These are phyloP conservation scores for Ornithoptera priamus DNA, from an alignment of 2,888 invertebrate species.

Conservation along the genomic window DNA sequence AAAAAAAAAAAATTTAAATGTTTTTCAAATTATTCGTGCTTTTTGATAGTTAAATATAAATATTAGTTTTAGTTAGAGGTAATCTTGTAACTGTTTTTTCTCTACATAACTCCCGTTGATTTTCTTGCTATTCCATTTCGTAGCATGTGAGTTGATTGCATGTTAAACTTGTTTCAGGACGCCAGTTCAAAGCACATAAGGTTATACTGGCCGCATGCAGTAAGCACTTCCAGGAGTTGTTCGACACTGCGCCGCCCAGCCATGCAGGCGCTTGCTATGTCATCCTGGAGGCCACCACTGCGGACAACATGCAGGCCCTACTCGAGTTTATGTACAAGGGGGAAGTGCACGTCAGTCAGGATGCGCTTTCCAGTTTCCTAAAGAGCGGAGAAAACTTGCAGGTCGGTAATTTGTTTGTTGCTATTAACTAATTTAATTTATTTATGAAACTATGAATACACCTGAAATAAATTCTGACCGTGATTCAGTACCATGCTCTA, in stretches of 20 bases:
- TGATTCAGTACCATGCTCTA: no score
- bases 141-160: no score
- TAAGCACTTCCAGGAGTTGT: constrained; percentile 94
- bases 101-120: no score
- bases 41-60: no score
- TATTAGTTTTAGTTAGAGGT: no score
- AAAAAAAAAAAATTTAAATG: no score
- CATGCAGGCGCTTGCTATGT: constrained; percentile 90
- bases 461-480: no score
- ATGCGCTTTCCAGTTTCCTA: constrained; percentile 93
- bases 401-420: constrained; percentile 61
- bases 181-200: constrained; percentile 94
- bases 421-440: no score
- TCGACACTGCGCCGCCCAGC: constrained; percentile 91
- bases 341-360: constrained; percentile 95
- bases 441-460: no score
- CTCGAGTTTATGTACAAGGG: constrained; percentile 97
- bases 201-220: constrained; percentile 95
- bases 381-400: constrained; percentile 95
- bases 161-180: constrained; percentile 79
- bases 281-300: constrained; percentile 93
- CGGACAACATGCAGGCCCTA: constrained; percentile 93
- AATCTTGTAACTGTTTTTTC: no score
- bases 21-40: no score
- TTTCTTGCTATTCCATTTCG: no score